Conservation (phyloP, 2,113 vertebrate genomes). For the Gavia stellata region DNA sequence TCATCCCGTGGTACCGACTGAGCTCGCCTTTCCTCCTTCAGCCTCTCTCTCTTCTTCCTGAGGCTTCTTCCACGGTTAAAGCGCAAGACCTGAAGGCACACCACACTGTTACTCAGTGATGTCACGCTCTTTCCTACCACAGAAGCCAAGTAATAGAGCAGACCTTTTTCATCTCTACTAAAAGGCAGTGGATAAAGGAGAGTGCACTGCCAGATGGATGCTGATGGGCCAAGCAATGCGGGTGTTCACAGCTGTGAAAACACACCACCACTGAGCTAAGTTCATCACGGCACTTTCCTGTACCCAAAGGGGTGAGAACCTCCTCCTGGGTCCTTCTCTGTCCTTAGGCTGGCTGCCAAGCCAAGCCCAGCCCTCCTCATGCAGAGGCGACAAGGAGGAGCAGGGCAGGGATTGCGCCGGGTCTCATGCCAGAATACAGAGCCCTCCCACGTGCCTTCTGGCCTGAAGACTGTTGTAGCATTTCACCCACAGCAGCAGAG, state of each 20-base stretch:
- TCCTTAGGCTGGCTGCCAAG: not conserved
- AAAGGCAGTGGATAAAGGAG: not conserved
- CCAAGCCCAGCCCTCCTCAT: not conserved
- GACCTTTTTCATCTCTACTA: not conserved
- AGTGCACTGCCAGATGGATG: not conserved
- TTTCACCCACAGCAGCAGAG: not conserved
- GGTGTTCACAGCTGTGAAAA: not conserved
- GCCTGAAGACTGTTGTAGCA: not conserved
- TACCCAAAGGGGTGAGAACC: not conserved
- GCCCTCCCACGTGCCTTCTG: not conserved
- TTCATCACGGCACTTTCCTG: not conserved
- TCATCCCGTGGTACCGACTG: constrained; percentile 95
- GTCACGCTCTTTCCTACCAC: not conserved
- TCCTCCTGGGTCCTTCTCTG: not conserved
- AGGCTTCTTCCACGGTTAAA: constrained; percentile 90
- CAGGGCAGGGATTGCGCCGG: not conserved
- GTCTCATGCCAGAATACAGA: not conserved
- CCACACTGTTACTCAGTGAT: constrained; percentile 15
- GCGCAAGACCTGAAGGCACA: constrained; percentile 79
- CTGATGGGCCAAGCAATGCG: not conserved
- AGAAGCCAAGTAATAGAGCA: not conserved
- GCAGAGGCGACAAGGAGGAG: not conserved
- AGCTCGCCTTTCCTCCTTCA: constrained; percentile 91
- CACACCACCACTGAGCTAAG: too few species aligned
- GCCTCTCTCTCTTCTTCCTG: constrained; percentile 90